Base-by-base conservation (phyloP, 2,113 vertebrate species). In the Indicator maculatus region DNA sequence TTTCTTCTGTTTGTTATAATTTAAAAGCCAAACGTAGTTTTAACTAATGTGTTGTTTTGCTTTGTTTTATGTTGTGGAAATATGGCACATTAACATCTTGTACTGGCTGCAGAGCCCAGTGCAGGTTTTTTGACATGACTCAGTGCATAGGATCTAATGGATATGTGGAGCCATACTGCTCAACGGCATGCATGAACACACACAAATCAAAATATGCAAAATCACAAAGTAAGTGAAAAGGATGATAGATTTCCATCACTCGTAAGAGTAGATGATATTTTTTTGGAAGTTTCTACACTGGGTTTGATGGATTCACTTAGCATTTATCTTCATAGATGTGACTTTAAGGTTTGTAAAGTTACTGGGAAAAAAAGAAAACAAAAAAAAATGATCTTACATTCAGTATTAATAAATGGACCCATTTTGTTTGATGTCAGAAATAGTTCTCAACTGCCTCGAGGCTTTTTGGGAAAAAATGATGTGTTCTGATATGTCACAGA, bases 101-200 rank as follows among this genome's bases (percentile, higher is more conserved):
- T 96, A 98, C 97, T 96, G 99, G 98, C 84, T 99, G 99, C 96
- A 99, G 98, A 97, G 97, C 98, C 61, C 98, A 99, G 96, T 99
- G 99, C 96, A 98, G 98, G 95, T 99, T 99, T 61, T 99, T 99
- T 92, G 99, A 99, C 92, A 99, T 99, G 96, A 99, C 99, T 77
- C 99, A 99, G 93, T 99, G 98, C 96, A 98, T 99, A 75, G 99
- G 98, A 93, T 93, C 98, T 79, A 98, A 98, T 89, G 98, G 99
- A 95, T 96, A 98, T 94, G 98, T 99, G 98, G 98, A 99, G 96
- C 98, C 99, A 93, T 99, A 99, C 97, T 99, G 99, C 98, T 99
- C 99, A 86, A 97, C 98, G 83, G 98, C 97, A 93, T 99, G 99
- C 97, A 99, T 99, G 98, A 99, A 98, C 85, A 97, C 97, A 96